A percentile compares a stretch with the other conserved stretches of the same genome.
phyloP scores from a whole-genome alignment of 2,888 invertebrate genomes.

The Diplazon laetatorius region DNA sequence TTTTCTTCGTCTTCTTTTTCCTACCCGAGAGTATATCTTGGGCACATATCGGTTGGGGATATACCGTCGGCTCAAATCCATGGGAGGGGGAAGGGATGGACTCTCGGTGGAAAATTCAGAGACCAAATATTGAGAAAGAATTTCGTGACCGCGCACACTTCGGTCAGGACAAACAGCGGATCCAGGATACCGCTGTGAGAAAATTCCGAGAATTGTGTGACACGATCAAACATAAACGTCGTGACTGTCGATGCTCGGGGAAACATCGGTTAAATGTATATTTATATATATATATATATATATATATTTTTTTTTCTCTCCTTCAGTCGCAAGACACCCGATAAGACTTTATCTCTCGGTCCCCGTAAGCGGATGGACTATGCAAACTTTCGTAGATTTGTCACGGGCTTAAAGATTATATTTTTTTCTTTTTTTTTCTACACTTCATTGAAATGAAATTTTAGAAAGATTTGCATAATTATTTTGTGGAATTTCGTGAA shows the following conservation, averaged over 20 bases:
- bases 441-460: not conserved
- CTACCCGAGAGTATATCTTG: not conserved
- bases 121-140: conserved; percentile 52
- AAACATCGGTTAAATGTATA: not conserved
- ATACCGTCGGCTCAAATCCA: not conserved
- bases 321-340: conserved; percentile 8
- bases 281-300: too few species aligned
- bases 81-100: conserved; percentile 28
- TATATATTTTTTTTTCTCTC: conserved; percentile 26
- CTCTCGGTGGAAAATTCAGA: conserved; percentile 44
- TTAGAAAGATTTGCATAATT: not conserved
- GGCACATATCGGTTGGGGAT: conserved; percentile 1
- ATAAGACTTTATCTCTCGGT: conserved; percentile 43
- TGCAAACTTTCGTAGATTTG: not conserved
- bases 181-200: conserved; percentile 29
- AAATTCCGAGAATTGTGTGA: conserved; percentile 28
- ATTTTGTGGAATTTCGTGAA: too few species aligned
- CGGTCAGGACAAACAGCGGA: conserved; percentile 5
- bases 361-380: not conserved
- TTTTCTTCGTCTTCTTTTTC: too few species aligned
- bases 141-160: conserved; percentile 14
- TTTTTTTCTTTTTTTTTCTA: not conserved
- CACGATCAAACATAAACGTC: not conserved
- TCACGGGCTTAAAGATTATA: not conserved
- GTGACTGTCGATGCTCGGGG: not conserved